Conservation (phyloP, 2,113 vertebrate genomes). For the Accipiter cooperii region DNA sequence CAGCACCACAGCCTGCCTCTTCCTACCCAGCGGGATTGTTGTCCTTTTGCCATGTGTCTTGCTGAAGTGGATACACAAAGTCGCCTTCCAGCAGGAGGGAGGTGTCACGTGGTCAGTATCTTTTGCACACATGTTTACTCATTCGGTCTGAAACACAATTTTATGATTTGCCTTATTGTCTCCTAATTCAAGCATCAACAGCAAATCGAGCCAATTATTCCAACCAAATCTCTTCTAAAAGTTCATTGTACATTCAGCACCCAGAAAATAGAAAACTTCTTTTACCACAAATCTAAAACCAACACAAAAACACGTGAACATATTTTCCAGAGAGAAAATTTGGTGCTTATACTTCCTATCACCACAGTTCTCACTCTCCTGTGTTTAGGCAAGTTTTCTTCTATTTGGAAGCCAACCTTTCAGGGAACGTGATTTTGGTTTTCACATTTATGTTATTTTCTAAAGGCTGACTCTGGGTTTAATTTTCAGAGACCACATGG, state of each 20-base stretch:
- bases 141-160: neutral
- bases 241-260: neutral
- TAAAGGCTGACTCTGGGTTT: slow-evolving; percentile 18
- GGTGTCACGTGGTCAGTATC: neutral
- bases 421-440: neutral
- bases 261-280: neutral
- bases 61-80: neutral
- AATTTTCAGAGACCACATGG: neutral
- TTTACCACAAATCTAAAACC: neutral
- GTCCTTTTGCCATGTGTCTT: neutral
- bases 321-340: slow-evolving; percentile 38
- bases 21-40: neutral
- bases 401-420: neutral
- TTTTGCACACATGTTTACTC: neutral
- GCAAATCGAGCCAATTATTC: neutral
- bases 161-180: neutral
- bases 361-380: slow-evolving; percentile 2
- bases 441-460: slow-evolving; percentile 9
- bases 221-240: neutral
- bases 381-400: slow-evolving; percentile 4
- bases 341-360: neutral
- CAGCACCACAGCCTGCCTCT: neutral
- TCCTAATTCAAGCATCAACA: slow-evolving; percentile 20
- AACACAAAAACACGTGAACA: neutral
- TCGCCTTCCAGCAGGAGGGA: neutral